phyloP scores from a whole-genome alignment of 1,140 invertebrate species.

The Aphaenogaster ashmeadi region DNA sequence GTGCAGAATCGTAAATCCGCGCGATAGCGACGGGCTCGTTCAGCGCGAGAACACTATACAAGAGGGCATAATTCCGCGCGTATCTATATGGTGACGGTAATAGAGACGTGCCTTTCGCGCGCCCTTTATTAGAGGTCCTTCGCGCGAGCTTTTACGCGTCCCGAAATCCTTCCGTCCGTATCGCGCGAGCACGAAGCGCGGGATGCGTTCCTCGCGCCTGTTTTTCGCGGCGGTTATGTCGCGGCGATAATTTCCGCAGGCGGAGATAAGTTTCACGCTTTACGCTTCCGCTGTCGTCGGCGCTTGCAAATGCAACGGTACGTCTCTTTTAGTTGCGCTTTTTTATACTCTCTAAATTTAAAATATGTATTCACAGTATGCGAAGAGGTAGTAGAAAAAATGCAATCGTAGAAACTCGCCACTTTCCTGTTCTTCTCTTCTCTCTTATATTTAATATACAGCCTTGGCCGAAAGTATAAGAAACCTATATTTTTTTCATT shows the following conservation, averaged over 20 bases:
- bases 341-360: constrained; percentile 38
- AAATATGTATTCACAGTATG: constrained; percentile 31
- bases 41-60: constrained; percentile 1
- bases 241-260: constrained; percentile 54
- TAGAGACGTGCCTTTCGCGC: constrained; percentile 16
- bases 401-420: constrained; percentile 5
- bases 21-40: constrained; percentile 38
- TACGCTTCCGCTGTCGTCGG: constrained; percentile 39
- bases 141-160: constrained; percentile 66
- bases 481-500: no score
- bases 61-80: constrained; percentile 54
- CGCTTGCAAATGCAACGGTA: constrained; percentile 7
- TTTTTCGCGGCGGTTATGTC: constrained; percentile 56
- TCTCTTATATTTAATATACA: background rate
- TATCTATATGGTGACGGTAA: constrained; percentile 50
- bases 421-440: background rate
- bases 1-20: constrained; percentile 68
- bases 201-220: constrained; percentile 13
- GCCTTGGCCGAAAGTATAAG: no score
- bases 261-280: constrained; percentile 61
- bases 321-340: constrained; percentile 40
- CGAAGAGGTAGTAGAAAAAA: background rate
- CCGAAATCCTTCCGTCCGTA: constrained; percentile 58
- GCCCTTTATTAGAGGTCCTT: constrained; percentile 64
- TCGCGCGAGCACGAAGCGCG: constrained; percentile 28